Evolutionary conservation across 2,113 vertebrate species (phyloP).

Genomic region (Sula dactylatra): DNA sequence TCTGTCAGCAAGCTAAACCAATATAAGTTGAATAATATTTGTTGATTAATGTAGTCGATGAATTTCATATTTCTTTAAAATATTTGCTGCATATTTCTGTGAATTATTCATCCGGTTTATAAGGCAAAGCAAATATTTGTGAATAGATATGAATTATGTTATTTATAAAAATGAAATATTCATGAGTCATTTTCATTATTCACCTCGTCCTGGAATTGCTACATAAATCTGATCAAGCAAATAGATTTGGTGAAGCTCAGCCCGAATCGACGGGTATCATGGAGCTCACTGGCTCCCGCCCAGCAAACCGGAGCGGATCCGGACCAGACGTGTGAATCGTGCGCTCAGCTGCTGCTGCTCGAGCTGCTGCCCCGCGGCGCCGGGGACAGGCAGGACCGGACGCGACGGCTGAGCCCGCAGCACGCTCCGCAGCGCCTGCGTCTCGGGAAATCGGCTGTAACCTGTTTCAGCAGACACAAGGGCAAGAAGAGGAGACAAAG

Average conservation of each 20-base stretch:
- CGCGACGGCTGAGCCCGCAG: accelerated
- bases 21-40: conserved; percentile 57
- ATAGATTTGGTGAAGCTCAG: conserved; percentile 17
- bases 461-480: not conserved
- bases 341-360: not conserved
- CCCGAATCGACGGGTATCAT: not conserved
- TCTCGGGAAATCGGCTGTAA: not conserved
- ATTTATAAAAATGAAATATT: conserved; percentile 63
- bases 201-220: conserved; percentile 50
- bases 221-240: conserved; percentile 51
- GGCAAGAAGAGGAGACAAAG: not conserved
- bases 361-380: accelerated
- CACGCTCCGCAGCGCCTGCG: not conserved
- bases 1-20: conserved; percentile 28
- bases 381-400: not conserved
- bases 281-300: accelerated
- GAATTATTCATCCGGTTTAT: conserved; percentile 56
- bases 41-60: conserved; percentile 56
- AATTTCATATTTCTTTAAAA: conserved; percentile 56
- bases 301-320: accelerated
- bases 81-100: conserved; percentile 35
- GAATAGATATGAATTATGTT: conserved; percentile 55
- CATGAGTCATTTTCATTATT: conserved; percentile 62
- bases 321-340: accelerated
- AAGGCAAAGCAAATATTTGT: conserved; percentile 67